phyloP scores from a whole-genome alignment of 2,797 vertebrate species.

The Sphaeramia orbicularis region DNA sequence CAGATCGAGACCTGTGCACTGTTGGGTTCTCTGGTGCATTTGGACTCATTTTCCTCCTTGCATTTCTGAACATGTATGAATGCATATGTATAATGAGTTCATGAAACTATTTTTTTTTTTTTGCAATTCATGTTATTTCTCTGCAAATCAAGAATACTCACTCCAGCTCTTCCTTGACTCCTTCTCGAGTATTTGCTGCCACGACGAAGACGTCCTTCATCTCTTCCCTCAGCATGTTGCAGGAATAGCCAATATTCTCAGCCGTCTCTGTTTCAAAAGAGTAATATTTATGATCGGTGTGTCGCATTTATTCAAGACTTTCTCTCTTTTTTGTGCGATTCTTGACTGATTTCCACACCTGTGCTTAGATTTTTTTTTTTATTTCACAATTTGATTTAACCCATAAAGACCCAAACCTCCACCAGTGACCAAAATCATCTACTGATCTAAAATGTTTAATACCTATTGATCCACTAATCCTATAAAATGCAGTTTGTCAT shows the following conservation, averaged over 20 bases:
- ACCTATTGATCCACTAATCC: too few relatives aligned
- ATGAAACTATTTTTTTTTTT: neutral
- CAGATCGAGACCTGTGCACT: constrained; percentile 59
- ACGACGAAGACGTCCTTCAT: constrained; percentile 91
- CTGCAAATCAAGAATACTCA: constrained; percentile 64
- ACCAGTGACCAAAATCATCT: too few relatives aligned
- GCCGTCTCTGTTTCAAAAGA: constrained; percentile 88
- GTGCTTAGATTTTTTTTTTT: too few relatives aligned
- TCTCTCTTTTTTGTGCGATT: too few relatives aligned
- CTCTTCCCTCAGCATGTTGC: constrained; percentile 92
- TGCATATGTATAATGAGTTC: neutral
- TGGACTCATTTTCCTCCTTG: constrained; percentile 89
- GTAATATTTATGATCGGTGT: neutral
- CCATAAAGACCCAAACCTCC: too few relatives aligned
- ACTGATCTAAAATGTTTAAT: too few relatives aligned
- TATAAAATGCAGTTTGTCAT: too few relatives aligned
- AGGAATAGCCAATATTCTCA: constrained; percentile 95
- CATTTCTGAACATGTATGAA: constrained; percentile 79
- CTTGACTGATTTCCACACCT: too few relatives aligned
- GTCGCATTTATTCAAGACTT: neutral
- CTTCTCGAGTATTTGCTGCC: constrained; percentile 82
- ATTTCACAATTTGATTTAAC: too few relatives aligned
- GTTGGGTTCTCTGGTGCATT: constrained; percentile 77
- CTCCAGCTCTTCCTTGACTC: constrained; percentile 88
- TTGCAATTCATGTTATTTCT: neutral